Percentiles rank a stretch among this genome's conserved stretches.
Evolutionary conservation across 2,113 vertebrate genomes (phyloP).

Genomic region (Sander vitreus): DNA sequence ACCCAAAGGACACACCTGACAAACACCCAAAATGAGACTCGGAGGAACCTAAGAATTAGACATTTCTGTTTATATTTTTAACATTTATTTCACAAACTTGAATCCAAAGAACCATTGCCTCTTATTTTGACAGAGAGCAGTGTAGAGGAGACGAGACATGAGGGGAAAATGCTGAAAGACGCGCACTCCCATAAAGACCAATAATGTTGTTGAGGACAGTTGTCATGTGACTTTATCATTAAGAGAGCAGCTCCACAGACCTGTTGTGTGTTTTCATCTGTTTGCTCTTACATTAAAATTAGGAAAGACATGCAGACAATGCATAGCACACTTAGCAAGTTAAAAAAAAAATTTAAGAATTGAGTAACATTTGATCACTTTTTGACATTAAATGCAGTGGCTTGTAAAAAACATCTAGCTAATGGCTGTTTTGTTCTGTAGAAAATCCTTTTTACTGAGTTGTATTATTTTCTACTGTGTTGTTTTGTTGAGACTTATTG

Average conservation of each 20-base stretch:
- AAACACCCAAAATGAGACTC: background rate
- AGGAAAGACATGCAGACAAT: background rate
- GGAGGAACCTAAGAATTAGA: background rate
- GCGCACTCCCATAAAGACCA: too few relatives aligned
- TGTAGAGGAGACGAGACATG: background rate
- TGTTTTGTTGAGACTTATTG: background rate
- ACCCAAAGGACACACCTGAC: constrained; percentile 49
- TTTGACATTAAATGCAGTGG: background rate
- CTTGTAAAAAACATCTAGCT: too few relatives aligned
- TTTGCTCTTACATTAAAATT: background rate
- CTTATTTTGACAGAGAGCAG: too few relatives aligned
- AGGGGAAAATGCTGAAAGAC: background rate
- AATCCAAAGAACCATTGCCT: background rate
- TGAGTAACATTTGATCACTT: background rate
- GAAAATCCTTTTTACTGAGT: background rate
- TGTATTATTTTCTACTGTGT: background rate
- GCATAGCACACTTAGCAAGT: background rate
- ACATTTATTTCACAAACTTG: background rate
- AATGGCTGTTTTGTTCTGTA: background rate
- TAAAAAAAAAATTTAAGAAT: background rate
- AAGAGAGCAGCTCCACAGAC: background rate
- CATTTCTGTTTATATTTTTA: background rate
- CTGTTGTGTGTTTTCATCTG: background rate
- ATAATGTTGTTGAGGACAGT: background rate
- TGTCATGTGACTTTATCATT: background rate